Evolutionary conservation across 1,140 invertebrate genomes (phyloP).

Genomic region (Homarus americanus): DNA sequence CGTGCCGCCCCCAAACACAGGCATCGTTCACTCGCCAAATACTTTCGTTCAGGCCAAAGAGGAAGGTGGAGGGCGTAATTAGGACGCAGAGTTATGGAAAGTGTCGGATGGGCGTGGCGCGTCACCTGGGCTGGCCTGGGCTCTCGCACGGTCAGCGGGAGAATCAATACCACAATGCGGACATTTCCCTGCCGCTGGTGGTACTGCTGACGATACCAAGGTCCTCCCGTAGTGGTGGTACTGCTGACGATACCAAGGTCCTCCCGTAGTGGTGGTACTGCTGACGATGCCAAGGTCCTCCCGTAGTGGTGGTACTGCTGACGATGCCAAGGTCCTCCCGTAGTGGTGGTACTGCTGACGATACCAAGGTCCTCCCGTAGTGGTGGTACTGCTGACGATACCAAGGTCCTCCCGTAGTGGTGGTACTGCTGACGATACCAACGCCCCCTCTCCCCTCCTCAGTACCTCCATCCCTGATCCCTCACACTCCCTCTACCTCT

Average conservation of each 20-base stretch:
- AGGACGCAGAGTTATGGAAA: slow-evolving; percentile 13
- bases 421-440: not conserved
- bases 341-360: not conserved
- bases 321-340: not conserved
- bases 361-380: not conserved
- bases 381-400: not conserved
- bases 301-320: not conserved
- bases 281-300: not conserved
- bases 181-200: slow-evolving; percentile 19
- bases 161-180: slow-evolving; percentile 35
- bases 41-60: not conserved
- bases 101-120: slow-evolving; percentile 20
- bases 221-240: not conserved
- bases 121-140: slow-evolving; percentile 9
- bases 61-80: not conserved
- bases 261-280: not conserved
- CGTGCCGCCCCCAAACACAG: not conserved
- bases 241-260: not conserved
- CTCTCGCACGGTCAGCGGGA: slow-evolving; percentile 6
- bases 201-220: slow-evolving; percentile 2
- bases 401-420: not conserved
- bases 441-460: not conserved
- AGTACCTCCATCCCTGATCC: too few species aligned
- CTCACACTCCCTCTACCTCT: too few species aligned
- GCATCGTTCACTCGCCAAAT: slow-evolving; percentile 13